Base-by-base conservation (phyloP, 2,113 vertebrate genomes). In the Prochilodus magdalenae region DNA sequence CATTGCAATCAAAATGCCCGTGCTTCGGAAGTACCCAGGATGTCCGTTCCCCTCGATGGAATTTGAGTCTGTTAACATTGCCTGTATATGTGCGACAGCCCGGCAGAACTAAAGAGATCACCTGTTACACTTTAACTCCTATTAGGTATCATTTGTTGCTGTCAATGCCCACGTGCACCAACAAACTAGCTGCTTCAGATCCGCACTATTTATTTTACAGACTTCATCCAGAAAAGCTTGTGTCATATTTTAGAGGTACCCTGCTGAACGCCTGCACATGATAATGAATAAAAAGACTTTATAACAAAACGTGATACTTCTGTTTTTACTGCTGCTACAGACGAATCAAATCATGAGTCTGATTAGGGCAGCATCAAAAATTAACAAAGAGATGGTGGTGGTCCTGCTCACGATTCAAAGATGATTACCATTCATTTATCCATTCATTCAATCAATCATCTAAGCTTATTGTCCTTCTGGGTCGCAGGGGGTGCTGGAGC, bases 41-140 rank as follows among this genome's bases (percentile, higher is more conserved):
- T 94, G 93, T 81, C 44, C 87, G 55, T 89, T 88, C 67, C 93
- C 90, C 86, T 91, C 92, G 6, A 75, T 94, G 77, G 93, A 95
- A 59, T 94, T 90, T 55, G 92, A 94, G 86, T 60, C 92, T 16
- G 86, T 94, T 67, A 94, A 87, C 27, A 88, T 95, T 11, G 94
- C 94, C 0, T 95, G 94, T 85, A 82, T 95, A 87, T 95, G 94
- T 82, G 94, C 92, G 2, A 85, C 88, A 18, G 86, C 94, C 73
- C 89, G 94, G 69, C 86, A 90, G 51, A 91, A 53, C 83, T 92
- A 81, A 91, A 59, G 2, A 33, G 7, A 22, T 22, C 10, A 10
- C 36, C 26, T 30, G 29, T 10, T 63, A 33, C 53, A 20, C 22
- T 83, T 22, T 14, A 18, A 51, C 49, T 60, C 20, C 29, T 11